Conservation (phyloP, 1,140 invertebrate species). For the Rhopalosiphum padi region DNA sequence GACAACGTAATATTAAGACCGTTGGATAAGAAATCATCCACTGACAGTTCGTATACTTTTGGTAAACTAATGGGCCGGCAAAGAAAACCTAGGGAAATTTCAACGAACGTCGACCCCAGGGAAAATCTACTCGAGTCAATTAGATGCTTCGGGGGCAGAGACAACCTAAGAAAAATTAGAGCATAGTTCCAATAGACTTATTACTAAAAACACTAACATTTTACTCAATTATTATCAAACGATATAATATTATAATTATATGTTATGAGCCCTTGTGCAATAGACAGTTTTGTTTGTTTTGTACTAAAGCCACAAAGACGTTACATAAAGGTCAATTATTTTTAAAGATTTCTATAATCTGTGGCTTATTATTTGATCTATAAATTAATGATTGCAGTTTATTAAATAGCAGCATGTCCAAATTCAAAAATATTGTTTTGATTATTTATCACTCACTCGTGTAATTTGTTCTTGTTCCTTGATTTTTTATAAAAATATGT, state of each 20-base stretch:
- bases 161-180: constrained; percentile 68
- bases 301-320: not conserved
- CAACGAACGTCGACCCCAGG: constrained; percentile 66
- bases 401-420: not conserved
- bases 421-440: not conserved
- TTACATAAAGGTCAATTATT: not conserved
- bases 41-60: not conserved
- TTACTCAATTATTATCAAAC: not conserved
- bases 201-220: not conserved
- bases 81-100: constrained; percentile 58
- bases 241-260: not conserved
- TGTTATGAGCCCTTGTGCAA: not conserved
- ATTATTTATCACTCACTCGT: not conserved
- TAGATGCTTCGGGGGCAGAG: constrained; percentile 72
- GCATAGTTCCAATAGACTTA: constrained; percentile 1
- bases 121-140: constrained; percentile 77
- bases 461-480: not conserved
- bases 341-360: not conserved
- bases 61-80: constrained; percentile 31
- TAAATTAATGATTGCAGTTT: not conserved
- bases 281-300: not conserved
- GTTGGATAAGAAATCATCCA: not conserved
- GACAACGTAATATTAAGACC: not conserved
- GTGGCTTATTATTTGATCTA: not conserved
- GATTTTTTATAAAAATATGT: constrained; percentile 11